Conservation (phyloP, 1,140 invertebrate species). For the Thaumatotibia leucotreta region DNA sequence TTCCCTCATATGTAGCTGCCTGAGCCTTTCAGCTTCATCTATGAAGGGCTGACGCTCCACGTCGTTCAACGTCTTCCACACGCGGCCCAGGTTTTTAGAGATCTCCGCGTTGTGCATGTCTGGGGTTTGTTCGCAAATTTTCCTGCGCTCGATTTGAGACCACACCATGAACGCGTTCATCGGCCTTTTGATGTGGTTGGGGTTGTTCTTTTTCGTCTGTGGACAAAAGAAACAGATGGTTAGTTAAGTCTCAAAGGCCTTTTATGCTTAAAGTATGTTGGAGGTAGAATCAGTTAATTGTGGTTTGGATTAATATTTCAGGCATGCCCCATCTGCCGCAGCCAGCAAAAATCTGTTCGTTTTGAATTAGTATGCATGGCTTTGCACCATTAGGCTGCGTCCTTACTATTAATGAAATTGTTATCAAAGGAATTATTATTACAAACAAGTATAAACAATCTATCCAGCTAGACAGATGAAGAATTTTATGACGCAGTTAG, state of each 20-base stretch:
- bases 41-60: conserved; percentile 95
- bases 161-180: conserved; percentile 99
- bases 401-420: conserved; percentile 75
- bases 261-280: conserved; percentile 36
- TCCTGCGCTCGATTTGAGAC: conserved; percentile 95
- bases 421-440: conserved; percentile 72
- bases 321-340: conserved; percentile 57
- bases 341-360: conserved; percentile 49
- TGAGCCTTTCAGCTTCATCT: conserved; percentile 93
- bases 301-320: conserved; percentile 68
- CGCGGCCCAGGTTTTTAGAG: conserved; percentile 92
- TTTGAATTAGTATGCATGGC: conserved; percentile 69
- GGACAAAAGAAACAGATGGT: conserved; percentile 77
- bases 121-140: conserved; percentile 94
- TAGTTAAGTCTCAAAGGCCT: conserved; percentile 24
- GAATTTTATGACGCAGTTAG: conserved; percentile 42
- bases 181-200: conserved; percentile 96
- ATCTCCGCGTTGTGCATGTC: conserved; percentile 99
- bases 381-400: conserved; percentile 66
- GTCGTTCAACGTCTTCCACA: conserved; percentile 93
- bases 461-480: conserved; percentile 43
- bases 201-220: conserved; percentile 96
- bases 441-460: conserved; percentile 62
- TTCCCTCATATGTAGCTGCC: conserved; percentile 94
- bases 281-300: conserved; percentile 59